Conservation (phyloP, 2,113 vertebrate genomes). For the Bungarus multicinctus region DNA sequence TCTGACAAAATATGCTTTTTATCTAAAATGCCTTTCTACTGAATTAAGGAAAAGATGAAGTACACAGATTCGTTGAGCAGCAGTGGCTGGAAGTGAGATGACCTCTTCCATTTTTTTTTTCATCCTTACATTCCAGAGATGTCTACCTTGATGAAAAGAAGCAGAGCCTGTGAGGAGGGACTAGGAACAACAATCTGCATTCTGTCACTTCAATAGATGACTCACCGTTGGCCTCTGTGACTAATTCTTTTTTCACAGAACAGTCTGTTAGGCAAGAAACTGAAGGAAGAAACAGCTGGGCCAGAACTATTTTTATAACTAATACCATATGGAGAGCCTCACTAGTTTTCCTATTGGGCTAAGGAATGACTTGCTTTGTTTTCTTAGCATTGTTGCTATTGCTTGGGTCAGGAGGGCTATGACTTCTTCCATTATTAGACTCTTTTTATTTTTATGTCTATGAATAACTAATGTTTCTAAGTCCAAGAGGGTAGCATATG, state of each 20-base stretch:
- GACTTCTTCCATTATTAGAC: slow-evolving; percentile 38
- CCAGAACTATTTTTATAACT: slow-evolving; percentile 37
- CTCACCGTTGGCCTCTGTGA: slow-evolving; percentile 44
- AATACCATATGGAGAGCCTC: slow-evolving; percentile 45
- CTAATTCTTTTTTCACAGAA: slow-evolving; percentile 37
- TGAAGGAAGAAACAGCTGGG: slow-evolving; percentile 50
- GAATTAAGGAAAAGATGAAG: slow-evolving; percentile 41
- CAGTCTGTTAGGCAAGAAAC: slow-evolving; percentile 51
- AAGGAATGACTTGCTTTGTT: not conserved
- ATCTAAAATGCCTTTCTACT: slow-evolving; percentile 34
- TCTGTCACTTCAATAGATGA: slow-evolving; percentile 48
- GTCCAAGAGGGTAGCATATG: not conserved
- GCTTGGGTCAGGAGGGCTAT: not conserved
- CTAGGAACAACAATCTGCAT: slow-evolving; percentile 36
- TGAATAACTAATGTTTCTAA: not conserved
- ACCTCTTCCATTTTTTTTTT: slow-evolving; percentile 24
- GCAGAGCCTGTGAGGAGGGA: slow-evolving; percentile 31
- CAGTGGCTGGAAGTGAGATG: slow-evolving; percentile 31
- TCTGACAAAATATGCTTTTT: not conserved
- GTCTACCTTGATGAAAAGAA: slow-evolving; percentile 53
- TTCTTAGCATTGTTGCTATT: slow-evolving; percentile 19
- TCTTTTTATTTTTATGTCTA: slow-evolving; percentile 23
- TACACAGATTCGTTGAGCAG: not conserved
- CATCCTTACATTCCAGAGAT: slow-evolving; percentile 40
- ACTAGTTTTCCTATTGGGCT: not conserved